Base-by-base conservation (phyloP, 1,140 invertebrate genomes). In the Hydropsyche tenuis region DNA sequence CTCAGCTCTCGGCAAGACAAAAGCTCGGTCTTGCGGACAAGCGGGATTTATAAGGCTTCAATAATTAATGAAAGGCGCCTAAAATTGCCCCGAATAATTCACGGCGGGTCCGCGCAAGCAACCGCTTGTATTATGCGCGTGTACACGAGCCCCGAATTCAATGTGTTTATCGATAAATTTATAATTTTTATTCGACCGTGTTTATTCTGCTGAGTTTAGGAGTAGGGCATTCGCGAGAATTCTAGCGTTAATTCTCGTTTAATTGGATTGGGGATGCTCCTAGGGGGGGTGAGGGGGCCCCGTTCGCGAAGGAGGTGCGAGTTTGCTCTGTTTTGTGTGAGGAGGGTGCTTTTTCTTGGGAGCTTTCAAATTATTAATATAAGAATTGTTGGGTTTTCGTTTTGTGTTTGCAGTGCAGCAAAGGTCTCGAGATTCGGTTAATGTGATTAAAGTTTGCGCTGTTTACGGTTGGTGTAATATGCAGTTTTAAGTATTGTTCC, bases 21-120 rank as follows among this genome's bases (percentile, higher is more conserved):
- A 65, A 68, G 65, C 65, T 48, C 43, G 65, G 65, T 68, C 43
- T 68, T 68, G 65, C 65, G 65, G 65, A 68, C 65, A 68, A 48
- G 9, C 18, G 23, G 65, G 65, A 68, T 68, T 68, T 68, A 68
- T 68, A 68, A 68, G 65, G 65, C 45, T 68, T 68, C 65, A 48
- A 68, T 68, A 68, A 68, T 68, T 68, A 68, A 68, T 68, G 65
- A 68, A 51, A 51, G 46, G 65, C 25, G 23, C 46, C 22, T 43
- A 30, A 51, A 65, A 65, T 65, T 51, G 43, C 43, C 46, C 23
- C 37, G 45, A 68, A 68, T 68, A 51, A 68, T 68, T 68, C 27
- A 68, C 16, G 20, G 20, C 12, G 65, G 46, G 22, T 48, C 16
- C 43, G 22, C 23, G n/a, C n/a, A n/a, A n/a, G n/a, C n/a, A n/a